Base-by-base conservation (phyloP, 2,113 vertebrate species). In the Nothocercus julius region DNA sequence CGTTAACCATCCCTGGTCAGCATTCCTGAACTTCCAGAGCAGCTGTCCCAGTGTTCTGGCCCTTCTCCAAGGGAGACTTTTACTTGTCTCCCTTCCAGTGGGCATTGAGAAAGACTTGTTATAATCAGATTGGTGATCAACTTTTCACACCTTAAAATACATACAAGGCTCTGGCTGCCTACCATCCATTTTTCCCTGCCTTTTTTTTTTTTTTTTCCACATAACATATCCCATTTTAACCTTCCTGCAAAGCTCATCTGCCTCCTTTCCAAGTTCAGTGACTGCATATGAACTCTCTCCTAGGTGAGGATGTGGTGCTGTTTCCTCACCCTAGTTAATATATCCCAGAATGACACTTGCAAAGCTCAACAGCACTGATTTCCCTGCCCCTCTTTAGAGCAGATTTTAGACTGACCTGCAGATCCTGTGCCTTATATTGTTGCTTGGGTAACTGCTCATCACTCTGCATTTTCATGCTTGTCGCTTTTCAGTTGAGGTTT, bases 301-400 rank as follows among this genome's bases (percentile, higher is more conserved):
- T 0, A 0, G 78, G 51, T 68, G 69, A 93, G 80, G 88, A 82
- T 90, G 61, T 78, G 81, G 69, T 93, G 69, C 56, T 84, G 27
- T 78, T 91, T 97, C 92, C 92, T 94, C 85, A 89, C 58, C 34
- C 53, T 75, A 81, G 94, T 96, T 95, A 95, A 95, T 92, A 16
- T 47, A 79, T 87, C 74, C 77, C 69, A 76, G 83, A 63, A 47
- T 59, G 69, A 79, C 42, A 67, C 45, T 68, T 19, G 2, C 42
- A n/a, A 64, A 68, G 45, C 76, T 72, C 36, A 92, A 53, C 24
- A 63, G 64, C 76, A 11, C 63, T 25, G 12, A 72, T 63, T 62
- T 36, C 16, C 7, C 24, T 24, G 5, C 13, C 21, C 32, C 9
- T 74, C 27, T 81, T 81, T 28, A 13, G 4, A 1, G 24, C 32